Percentiles rank a stretch among this genome's conserved stretches.
phyloP scores from a whole-genome alignment of 1,140 invertebrate species.

The Monochamus saltuarius region DNA sequence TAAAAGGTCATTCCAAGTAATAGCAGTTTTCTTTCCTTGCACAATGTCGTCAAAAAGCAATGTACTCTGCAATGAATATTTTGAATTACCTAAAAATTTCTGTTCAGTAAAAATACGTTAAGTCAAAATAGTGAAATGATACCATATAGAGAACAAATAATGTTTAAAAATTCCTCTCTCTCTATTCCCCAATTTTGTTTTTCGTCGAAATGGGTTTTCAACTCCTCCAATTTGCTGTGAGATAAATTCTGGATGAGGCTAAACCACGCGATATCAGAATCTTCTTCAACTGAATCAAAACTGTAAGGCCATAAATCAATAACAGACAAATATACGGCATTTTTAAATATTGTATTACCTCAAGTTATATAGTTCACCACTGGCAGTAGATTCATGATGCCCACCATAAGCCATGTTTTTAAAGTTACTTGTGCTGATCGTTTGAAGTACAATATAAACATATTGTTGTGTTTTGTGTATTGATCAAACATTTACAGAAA shows the following conservation, averaged over 20 bases:
- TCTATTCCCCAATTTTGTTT: no score
- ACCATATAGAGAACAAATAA: slow-evolving; percentile 30
- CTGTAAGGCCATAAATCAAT: slow-evolving; percentile 1
- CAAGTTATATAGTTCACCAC: no score
- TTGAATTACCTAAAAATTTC: slow-evolving; percentile 29
- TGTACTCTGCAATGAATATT: slow-evolving; percentile 31
- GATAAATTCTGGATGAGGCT: slow-evolving; percentile 29
- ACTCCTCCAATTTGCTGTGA: slow-evolving; percentile 22
- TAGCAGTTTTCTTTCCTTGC: slow-evolving; percentile 22
- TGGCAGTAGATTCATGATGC: no score
- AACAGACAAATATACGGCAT: not conserved
- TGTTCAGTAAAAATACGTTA: not conserved
- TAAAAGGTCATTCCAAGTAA: slow-evolving; percentile 43
- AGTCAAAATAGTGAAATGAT: slow-evolving; percentile 31
- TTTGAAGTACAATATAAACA: no score
- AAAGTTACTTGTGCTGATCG: no score
- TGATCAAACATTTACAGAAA: no score
- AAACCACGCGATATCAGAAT: slow-evolving; percentile 24
- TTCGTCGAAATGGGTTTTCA: not conserved
- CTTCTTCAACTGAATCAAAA: slow-evolving; percentile 28
- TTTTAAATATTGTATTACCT: no score
- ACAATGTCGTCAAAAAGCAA: slow-evolving; percentile 36
- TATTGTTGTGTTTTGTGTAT: no score
- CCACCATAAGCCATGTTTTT: no score
- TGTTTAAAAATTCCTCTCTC: slow-evolving; percentile 22